phyloP scores from a whole-genome alignment of 2,113 vertebrate species.

The Tor tambroides region DNA sequence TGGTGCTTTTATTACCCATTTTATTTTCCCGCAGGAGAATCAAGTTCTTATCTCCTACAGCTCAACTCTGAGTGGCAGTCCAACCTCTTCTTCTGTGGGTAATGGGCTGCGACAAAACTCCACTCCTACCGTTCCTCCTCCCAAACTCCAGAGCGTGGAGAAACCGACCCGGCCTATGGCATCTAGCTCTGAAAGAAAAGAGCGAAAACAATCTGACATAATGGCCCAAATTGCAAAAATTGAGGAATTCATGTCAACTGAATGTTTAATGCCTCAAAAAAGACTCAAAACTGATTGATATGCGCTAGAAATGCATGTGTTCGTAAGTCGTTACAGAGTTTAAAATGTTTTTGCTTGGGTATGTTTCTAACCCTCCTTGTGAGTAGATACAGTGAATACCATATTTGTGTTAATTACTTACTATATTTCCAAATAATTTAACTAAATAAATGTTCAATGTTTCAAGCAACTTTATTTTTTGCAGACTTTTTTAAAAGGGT shows the following conservation, averaged over 20 bases:
- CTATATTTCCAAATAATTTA: neutral
- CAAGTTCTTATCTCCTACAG: slow-evolving; percentile 37
- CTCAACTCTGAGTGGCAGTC: slow-evolving; percentile 43
- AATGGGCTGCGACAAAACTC: slow-evolving; percentile 51
- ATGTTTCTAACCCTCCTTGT: neutral
- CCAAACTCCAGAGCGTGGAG: slow-evolving; percentile 37
- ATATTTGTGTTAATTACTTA: slow-evolving; percentile 3
- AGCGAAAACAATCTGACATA: slow-evolving; percentile 63
- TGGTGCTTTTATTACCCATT: slow-evolving; percentile 27
- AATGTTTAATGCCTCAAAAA: slow-evolving; percentile 64
- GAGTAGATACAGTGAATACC: neutral
- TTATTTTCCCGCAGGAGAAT: slow-evolving; percentile 59
- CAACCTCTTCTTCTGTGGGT: slow-evolving; percentile 46
- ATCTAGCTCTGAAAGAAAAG: slow-evolving; percentile 59
- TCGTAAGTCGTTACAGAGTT: neutral
- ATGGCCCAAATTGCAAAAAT: slow-evolving; percentile 72
- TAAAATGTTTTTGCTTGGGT: neutral
- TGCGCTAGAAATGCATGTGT: slow-evolving; percentile 34
- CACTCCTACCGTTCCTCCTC: slow-evolving; percentile 47
- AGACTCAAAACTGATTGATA: slow-evolving; percentile 56
- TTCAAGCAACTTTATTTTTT: neutral
- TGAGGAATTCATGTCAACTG: slow-evolving; percentile 67
- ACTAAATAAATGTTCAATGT: too few relatives aligned
- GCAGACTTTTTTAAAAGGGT: slow-evolving; percentile 16
- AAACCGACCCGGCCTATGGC: slow-evolving; percentile 12